These are phyloP conservation scores for Orchesellides sinensis DNA, from an alignment of 2,888 invertebrate species.

Conservation along the genomic window DNA sequence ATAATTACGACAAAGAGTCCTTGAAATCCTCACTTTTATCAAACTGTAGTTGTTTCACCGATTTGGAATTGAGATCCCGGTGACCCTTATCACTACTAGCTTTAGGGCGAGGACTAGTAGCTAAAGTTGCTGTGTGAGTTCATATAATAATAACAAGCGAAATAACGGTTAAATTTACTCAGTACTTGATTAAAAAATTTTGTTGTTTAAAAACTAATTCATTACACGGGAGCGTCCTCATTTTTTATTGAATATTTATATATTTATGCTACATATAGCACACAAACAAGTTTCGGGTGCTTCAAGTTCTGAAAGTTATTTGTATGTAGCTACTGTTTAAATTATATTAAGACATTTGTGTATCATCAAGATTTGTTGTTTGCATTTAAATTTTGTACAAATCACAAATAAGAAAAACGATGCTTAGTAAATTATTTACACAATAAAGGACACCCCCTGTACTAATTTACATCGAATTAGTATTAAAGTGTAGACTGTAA, in stretches of 20 bases:
- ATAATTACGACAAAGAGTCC: constrained; percentile 70
- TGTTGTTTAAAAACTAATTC: constrained; percentile 40
- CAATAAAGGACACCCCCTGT: constrained; percentile 43
- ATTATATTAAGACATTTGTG: not conserved
- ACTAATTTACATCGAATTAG: not conserved
- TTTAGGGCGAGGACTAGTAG: constrained; percentile 75
- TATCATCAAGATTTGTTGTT: not conserved
- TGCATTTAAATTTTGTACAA: too few relatives aligned
- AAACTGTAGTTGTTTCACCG: constrained; percentile 75
- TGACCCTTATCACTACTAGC: constrained; percentile 75
- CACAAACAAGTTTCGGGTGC: not conserved
- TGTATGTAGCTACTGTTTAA: too few relatives aligned
- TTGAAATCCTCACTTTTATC: constrained; percentile 75
- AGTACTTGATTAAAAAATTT: constrained; percentile 45
- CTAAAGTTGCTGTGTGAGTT: constrained; percentile 75
- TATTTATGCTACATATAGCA: not conserved
- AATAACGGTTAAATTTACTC: constrained; percentile 71
- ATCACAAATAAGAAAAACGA: too few relatives aligned
- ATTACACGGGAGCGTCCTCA: constrained; percentile 61
- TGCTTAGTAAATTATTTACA: not conserved
- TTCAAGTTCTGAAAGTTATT: too few relatives aligned
- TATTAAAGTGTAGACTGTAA: not conserved
- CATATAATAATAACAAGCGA: constrained; percentile 73
- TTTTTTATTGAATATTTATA: constrained; percentile 14
- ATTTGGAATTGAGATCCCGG: constrained; percentile 75